Conservation (phyloP, 2,797 vertebrate species). For the Spinus pinus region DNA sequence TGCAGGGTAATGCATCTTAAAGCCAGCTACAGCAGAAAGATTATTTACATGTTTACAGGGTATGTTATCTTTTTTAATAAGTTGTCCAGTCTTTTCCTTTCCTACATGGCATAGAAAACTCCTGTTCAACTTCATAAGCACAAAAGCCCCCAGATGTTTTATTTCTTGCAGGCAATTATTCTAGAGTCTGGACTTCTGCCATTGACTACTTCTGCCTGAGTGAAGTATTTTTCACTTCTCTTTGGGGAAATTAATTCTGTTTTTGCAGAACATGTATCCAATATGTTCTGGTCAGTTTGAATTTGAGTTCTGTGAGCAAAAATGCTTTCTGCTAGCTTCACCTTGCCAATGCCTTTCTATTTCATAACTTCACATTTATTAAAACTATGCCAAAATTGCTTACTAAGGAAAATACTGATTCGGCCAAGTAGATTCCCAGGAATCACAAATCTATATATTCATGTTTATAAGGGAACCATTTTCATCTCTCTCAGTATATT, state of each 20-base stretch:
- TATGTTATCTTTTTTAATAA: background rate
- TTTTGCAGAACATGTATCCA: background rate
- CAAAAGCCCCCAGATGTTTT: background rate
- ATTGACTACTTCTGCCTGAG: background rate
- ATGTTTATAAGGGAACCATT: background rate
- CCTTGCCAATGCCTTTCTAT: background rate
- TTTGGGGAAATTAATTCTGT: background rate
- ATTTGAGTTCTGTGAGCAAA: background rate
- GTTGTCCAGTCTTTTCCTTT: background rate
- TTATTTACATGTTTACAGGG: background rate
- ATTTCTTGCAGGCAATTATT: background rate
- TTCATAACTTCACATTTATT: background rate
- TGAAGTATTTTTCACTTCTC: background rate
- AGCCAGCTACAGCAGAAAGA: background rate
- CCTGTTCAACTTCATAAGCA: background rate
- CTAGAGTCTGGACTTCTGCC: background rate
- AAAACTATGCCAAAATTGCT: background rate
- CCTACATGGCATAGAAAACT: background rate
- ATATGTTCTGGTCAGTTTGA: background rate
- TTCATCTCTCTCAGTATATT: background rate
- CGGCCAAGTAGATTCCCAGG: background rate
- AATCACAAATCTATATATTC: background rate
- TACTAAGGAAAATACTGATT: background rate
- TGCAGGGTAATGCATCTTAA: background rate
- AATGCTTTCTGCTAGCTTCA: background rate